Conservation (phyloP, 2,113 vertebrate genomes). For the Oreochromis spilurus region DNA sequence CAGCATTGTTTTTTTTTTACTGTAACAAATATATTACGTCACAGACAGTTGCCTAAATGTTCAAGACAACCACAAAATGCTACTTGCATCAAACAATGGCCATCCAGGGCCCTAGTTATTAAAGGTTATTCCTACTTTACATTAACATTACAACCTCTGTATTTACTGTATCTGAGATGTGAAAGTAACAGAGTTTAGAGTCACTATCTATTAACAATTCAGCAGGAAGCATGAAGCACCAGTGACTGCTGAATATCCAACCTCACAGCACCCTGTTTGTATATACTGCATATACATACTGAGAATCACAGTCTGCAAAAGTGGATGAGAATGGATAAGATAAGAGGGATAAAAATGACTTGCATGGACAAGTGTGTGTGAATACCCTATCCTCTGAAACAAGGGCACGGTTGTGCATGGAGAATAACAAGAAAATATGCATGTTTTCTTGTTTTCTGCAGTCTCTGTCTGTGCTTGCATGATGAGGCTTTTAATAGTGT, state of each 20-base stretch:
- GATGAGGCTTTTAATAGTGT: not conserved
- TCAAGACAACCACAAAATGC: not conserved
- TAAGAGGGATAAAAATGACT: not conserved
- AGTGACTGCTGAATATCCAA: not conserved
- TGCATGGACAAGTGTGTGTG: not conserved
- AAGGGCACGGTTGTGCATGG: not conserved
- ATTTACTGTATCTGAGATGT: not conserved
- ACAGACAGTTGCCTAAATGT: not conserved
- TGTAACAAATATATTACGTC: not conserved
- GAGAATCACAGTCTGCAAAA: not conserved
- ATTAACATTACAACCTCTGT: not conserved
- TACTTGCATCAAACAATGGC: not conserved
- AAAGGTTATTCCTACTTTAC: not conserved
- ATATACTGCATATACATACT: fast-evolving
- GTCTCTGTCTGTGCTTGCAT: not conserved
- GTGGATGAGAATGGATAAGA: no score
- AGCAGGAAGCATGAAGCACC: not conserved
- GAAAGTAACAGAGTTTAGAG: not conserved
- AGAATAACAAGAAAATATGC: not conserved
- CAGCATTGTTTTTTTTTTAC: not conserved
- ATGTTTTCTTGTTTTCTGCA: not conserved
- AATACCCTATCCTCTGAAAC: no score
- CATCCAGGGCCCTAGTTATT: not conserved
- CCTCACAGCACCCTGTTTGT: not conserved
- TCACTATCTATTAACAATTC: not conserved